A percentile compares a stretch with the other conserved stretches of the same genome.
Conservation (phyloP, 2,113 vertebrate species). For the Perognathus longimembris region DNA sequence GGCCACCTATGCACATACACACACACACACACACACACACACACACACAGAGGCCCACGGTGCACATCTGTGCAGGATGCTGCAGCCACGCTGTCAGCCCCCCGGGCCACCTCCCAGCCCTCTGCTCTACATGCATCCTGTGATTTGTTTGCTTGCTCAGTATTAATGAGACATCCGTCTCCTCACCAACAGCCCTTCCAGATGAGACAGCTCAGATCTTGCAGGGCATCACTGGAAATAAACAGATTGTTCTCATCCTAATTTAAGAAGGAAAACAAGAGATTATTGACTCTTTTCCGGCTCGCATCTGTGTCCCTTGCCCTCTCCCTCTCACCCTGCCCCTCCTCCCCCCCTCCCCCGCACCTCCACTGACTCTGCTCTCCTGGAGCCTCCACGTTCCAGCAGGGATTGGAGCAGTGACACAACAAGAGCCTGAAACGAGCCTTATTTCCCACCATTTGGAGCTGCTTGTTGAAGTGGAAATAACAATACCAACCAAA, state of each 20-base stretch:
- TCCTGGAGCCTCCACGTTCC: not conserved
- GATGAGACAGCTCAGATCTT: not conserved
- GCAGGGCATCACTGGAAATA: not conserved
- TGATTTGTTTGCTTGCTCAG: not conserved
- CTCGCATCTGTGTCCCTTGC: not conserved
- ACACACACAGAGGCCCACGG: too few relatives aligned
- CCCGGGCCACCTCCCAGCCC: not conserved
- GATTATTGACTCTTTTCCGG: not conserved
- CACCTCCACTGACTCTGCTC: not conserved
- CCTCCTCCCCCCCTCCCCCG: not conserved
- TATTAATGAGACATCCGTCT: not conserved
- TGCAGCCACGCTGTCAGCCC: not conserved
- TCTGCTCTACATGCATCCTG: not conserved
- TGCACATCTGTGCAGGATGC: not conserved
- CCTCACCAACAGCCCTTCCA: not conserved
- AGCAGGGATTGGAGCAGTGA: too few relatives aligned
- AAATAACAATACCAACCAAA: not conserved
- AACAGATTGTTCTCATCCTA: not conserved
- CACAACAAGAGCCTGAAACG: not conserved
- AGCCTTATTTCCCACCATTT: fast-evolving
- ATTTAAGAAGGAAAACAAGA: not conserved
- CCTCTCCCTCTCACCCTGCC: too few relatives aligned
- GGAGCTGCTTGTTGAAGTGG: not conserved
- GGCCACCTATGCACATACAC: fast-evolving
- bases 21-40: too few relatives aligned